These are phyloP conservation scores for Leucozona laternaria DNA, from an alignment of 2,888 invertebrate genomes.

Conservation along the genomic window DNA sequence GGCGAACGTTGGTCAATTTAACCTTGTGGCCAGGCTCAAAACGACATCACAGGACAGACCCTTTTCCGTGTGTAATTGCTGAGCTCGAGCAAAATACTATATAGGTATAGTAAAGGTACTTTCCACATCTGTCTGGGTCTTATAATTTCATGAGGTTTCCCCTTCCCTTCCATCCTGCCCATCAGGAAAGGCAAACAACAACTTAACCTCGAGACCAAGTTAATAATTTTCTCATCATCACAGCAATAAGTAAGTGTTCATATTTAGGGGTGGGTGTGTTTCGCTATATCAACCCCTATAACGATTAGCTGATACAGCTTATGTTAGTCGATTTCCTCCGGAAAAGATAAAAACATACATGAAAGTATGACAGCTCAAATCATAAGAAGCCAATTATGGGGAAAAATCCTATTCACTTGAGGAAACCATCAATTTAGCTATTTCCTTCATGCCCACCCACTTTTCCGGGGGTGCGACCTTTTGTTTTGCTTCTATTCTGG, in stretches of 20 bases:
- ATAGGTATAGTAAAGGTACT: not conserved
- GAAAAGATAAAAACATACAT: conserved; percentile 61
- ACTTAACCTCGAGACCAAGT: conserved; percentile 47
- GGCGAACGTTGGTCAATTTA: conserved; percentile 68
- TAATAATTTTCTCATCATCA: conserved; percentile 72
- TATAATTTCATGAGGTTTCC: conserved; percentile 25
- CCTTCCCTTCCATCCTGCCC: not conserved
- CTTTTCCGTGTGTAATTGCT: conserved; percentile 48
- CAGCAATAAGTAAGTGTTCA: conserved; percentile 24
- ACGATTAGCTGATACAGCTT: conserved; percentile 61
- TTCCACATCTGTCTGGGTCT: conserved; percentile 63
- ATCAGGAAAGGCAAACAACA: not conserved
- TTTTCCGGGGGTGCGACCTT: conserved; percentile 27
- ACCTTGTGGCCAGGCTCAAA: conserved; percentile 49
- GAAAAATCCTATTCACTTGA: conserved; percentile 78
- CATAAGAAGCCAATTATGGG: conserved; percentile 78
- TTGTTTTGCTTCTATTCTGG: conserved; percentile 36
- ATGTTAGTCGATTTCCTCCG: conserved; percentile 64
- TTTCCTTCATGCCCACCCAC: conserved; percentile 59
- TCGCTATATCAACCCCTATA: conserved; percentile 1
- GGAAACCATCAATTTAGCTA: conserved; percentile 72
- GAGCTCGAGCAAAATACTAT: conserved; percentile 24
- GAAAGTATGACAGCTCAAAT: conserved; percentile 76
- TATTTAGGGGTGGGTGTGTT: conserved; percentile 31
- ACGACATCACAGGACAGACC: conserved; percentile 43